phyloP scores from a whole-genome alignment of 2,797 vertebrate genomes.

The Oceanodroma leucorhoa region DNA sequence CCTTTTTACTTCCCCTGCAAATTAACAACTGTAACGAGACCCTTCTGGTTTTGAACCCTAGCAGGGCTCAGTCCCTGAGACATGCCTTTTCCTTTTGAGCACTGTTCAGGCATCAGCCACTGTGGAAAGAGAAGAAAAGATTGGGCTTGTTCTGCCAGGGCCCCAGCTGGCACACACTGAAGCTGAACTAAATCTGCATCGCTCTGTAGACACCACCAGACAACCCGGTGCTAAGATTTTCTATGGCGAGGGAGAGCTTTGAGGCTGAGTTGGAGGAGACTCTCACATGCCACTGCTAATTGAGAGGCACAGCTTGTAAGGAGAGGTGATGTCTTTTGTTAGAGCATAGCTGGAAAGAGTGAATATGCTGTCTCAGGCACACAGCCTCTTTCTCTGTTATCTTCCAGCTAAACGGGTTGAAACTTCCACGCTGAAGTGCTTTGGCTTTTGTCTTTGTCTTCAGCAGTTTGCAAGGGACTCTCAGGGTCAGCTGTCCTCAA shows the following conservation, averaged over 20 bases:
- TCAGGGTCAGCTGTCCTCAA: background rate
- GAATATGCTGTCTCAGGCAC: background rate
- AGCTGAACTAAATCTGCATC: constrained; percentile 46
- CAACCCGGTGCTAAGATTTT: constrained; percentile 1
- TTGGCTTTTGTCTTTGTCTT: constrained; percentile 1
- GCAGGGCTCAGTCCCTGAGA: background rate
- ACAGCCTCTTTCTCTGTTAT: background rate
- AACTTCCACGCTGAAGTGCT: background rate
- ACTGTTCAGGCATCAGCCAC: background rate
- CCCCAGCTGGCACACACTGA: constrained; percentile 51
- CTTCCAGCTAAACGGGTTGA: background rate
- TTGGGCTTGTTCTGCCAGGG: constrained; percentile 26
- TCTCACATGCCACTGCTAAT: constrained; percentile 23
- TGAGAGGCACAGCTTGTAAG: constrained; percentile 54
- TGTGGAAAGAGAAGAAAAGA: constrained; percentile 29
- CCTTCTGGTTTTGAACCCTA: constrained; percentile 18
- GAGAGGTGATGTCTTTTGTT: constrained; percentile 56
- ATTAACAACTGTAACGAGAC: background rate
- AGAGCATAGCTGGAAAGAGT: background rate
- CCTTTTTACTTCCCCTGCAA: background rate
- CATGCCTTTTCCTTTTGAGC: background rate
- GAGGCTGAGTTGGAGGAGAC: constrained; percentile 7
- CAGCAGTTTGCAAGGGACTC: background rate
- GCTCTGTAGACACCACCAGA: constrained; percentile 39
- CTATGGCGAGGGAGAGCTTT: background rate